A percentile compares a stretch with the other conserved stretches of the same genome.
Evolutionary conservation across 2,113 vertebrate genomes (phyloP).

Genomic region (Corapipo altera): DNA sequence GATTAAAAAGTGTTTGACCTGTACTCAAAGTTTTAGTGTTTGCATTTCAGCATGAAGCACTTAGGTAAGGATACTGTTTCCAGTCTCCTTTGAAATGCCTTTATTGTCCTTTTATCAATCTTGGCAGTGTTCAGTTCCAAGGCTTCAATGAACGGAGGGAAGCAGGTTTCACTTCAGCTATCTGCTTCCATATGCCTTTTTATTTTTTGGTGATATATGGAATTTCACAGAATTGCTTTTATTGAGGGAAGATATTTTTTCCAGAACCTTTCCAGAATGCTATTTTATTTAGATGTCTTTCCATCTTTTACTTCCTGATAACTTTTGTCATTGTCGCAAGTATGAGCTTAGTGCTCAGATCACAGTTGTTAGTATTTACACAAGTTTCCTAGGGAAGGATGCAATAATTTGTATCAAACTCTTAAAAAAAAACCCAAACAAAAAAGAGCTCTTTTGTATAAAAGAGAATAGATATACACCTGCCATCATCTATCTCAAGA

Average conservation of each 20-base stretch:
- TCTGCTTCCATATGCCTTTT: not conserved
- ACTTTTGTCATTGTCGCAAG: not conserved
- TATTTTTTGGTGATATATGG: not conserved
- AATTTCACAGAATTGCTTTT: not conserved
- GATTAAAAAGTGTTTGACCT: not conserved
- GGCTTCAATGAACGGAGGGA: not conserved
- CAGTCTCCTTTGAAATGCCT: not conserved
- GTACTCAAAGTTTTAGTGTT: not conserved
- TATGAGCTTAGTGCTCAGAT: not conserved
- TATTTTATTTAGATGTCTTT: not conserved
- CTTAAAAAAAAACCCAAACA: not conserved
- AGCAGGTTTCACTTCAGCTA: not conserved
- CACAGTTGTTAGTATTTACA: not conserved
- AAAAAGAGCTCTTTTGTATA: not conserved
- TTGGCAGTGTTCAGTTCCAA: not conserved
- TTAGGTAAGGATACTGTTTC: not conserved
- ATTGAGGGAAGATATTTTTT: accelerated
- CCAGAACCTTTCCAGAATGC: not conserved
- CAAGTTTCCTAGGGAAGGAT: not conserved
- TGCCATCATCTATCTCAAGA: not conserved
- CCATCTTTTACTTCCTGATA: not conserved
- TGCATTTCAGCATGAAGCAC: not conserved
- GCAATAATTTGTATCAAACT: not conserved
- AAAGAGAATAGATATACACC: not conserved
- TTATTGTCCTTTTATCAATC: not conserved